Percentiles rank a stretch among this genome's conserved stretches.
Evolutionary conservation across 2,888 invertebrate species (phyloP).

Genomic region (Tinea pellionella): DNA sequence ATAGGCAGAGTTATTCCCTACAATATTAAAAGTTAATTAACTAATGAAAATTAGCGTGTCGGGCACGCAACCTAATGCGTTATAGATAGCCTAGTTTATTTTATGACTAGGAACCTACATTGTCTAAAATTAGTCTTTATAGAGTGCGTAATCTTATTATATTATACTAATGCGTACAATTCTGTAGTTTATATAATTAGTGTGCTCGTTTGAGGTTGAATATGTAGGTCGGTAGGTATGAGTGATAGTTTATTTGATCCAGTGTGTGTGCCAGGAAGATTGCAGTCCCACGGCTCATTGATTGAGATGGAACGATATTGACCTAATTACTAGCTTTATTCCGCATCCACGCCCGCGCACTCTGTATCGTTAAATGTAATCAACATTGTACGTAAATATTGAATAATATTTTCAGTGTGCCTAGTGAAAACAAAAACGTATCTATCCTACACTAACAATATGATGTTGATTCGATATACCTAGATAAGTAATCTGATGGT

Average conservation of each 20-base stretch:
- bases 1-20: not conserved
- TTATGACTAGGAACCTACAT: constrained; percentile 2
- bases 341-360: not conserved
- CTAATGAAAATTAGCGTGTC: constrained; percentile 53
- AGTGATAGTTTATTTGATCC: constrained; percentile 1
- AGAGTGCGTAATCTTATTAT: not conserved
- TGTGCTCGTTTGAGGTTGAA: not conserved
- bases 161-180: not conserved
- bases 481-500: not conserved
- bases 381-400: no score
- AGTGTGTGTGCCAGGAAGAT: constrained; percentile 6
- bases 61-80: constrained; percentile 19
- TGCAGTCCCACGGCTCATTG: constrained; percentile 11
- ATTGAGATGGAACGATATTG: constrained; percentile 12
- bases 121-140: not conserved
- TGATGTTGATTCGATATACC: not conserved
- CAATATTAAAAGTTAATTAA: constrained; percentile 28
- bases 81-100: not conserved
- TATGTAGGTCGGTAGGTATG: constrained; percentile 5
- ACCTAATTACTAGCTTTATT: constrained; percentile 2
- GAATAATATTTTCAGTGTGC: not conserved
- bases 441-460: not conserved
- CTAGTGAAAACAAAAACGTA: not conserved
- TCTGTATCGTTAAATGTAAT: not conserved
- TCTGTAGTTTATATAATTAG: not conserved